Percentiles rank a stretch among this genome's conserved stretches.
Evolutionary conservation across 1,140 invertebrate genomes (phyloP).

Genomic region (Ctenoplectra terminalis): DNA sequence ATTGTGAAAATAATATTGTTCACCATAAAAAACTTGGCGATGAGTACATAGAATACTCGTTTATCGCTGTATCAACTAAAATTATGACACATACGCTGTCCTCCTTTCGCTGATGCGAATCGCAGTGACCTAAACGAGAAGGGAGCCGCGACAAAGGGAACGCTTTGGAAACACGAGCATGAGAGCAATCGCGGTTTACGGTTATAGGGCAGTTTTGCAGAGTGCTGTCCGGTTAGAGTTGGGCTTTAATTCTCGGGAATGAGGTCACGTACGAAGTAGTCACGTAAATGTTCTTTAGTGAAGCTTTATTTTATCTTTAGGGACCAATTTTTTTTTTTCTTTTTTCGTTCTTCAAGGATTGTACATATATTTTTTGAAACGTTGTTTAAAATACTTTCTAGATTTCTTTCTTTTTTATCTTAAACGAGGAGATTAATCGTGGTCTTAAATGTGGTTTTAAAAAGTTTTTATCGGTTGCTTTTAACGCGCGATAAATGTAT

Average conservation of each 20-base stretch:
- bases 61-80: background rate
- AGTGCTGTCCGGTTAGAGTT: background rate
- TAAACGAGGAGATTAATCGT: too few relatives aligned
- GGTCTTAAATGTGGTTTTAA: too few relatives aligned
- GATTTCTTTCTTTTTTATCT: too few relatives aligned
- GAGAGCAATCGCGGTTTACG: constrained; percentile 32
- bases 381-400: too few relatives aligned
- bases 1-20: too few relatives aligned
- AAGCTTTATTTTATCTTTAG: background rate
- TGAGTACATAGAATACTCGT: background rate
- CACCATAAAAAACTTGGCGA: too few relatives aligned
- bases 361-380: too few relatives aligned
- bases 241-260: constrained; percentile 24
- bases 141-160: background rate
- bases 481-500: too few relatives aligned
- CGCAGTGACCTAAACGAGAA: background rate
- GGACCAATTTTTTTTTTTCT: background rate
- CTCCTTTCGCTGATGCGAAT: background rate
- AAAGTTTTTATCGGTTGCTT: too few relatives aligned
- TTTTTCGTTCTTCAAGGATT: too few relatives aligned
- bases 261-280: background rate
- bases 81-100: too few relatives aligned
- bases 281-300: background rate
- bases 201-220: constrained; percentile 15
- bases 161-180: constrained; percentile 19